These are phyloP conservation scores for Virgularia gustaviana DNA, from an alignment of 92 coral and sea anemone genomes.

Conservation along the genomic window DNA sequence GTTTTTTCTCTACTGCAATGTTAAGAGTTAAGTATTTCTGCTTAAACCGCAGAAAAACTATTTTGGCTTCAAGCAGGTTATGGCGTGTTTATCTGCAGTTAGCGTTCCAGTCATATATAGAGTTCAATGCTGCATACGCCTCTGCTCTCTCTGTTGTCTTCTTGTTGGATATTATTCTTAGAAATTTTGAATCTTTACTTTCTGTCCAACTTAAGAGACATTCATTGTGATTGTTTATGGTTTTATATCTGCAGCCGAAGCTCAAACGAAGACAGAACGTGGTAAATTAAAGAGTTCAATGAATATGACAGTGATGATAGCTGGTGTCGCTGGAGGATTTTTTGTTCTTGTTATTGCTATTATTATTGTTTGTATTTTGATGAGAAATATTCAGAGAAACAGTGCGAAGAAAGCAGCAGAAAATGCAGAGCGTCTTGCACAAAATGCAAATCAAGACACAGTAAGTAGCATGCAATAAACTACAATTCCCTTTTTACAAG, in stretches of 20 bases:
- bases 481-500: too few relatives aligned
- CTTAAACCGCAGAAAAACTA: too few relatives aligned
- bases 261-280: conserved; percentile 36
- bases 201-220: not conserved
- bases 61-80: too few relatives aligned
- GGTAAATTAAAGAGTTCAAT: conserved; percentile 47
- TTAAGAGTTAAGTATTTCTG: too few relatives aligned
- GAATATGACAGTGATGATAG: conserved; percentile 63
- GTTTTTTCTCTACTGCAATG: too few relatives aligned
- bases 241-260: conserved; percentile 47
- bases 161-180: not conserved
- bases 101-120: too few relatives aligned
- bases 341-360: conserved; percentile 66
- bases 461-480: conserved; percentile 7
- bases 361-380: conserved; percentile 64
- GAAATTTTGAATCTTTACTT: not conserved
- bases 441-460: conserved; percentile 19
- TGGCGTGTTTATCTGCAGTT: too few relatives aligned
- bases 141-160: not conserved
- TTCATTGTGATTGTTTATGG: conserved; percentile 21
- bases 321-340: conserved; percentile 82
- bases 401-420: conserved; percentile 41
- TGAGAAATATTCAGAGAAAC: conserved; percentile 71
- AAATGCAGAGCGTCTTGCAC: conserved; percentile 18
- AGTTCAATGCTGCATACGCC: not conserved